Percentiles rank a stretch among this genome's conserved stretches.
phyloP scores from a whole-genome alignment of 2,888 invertebrate genomes.

The Liposcelis brunnea region DNA sequence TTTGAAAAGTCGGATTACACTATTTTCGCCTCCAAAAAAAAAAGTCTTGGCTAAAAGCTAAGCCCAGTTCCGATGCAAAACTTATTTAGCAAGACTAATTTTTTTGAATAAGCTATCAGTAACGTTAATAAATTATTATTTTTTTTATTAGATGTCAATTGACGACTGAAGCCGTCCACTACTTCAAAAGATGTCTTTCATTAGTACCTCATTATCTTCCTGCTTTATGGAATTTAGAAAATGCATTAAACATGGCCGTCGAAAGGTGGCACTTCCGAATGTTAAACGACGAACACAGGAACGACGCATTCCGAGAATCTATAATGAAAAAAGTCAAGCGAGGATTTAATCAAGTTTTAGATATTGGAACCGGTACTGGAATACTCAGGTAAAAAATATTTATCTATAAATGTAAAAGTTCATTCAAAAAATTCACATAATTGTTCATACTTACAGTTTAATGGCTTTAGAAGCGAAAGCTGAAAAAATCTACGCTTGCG shows the following conservation, averaged over 20 bases:
- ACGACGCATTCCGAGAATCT: conserved; percentile 45
- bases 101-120: too few relatives aligned
- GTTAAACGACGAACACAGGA: conserved; percentile 56
- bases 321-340: conserved; percentile 34
- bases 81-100: too few relatives aligned
- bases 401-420: too few relatives aligned
- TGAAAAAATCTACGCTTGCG: conserved; percentile 43
- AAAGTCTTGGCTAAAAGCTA: too few relatives aligned
- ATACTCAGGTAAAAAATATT: conserved; percentile 36
- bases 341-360: conserved; percentile 40
- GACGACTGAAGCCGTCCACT: conserved; percentile 35
- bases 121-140: too few relatives aligned
- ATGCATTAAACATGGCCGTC: conserved; percentile 46
- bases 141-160: conserved; percentile 33
- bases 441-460: conserved; percentile 28
- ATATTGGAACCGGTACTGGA: conserved; percentile 64
- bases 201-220: conserved; percentile 33
- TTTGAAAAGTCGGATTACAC: too few relatives aligned
- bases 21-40: too few relatives aligned
- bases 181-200: conserved; percentile 35
- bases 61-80: too few relatives aligned
- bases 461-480: conserved; percentile 41
- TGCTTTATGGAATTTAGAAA: conserved; percentile 48
- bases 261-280: conserved; percentile 71
- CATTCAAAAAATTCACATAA: too few relatives aligned